Conservation (phyloP, 64 coral and sea anemone species). For the Stylophora pistillata region DNA sequence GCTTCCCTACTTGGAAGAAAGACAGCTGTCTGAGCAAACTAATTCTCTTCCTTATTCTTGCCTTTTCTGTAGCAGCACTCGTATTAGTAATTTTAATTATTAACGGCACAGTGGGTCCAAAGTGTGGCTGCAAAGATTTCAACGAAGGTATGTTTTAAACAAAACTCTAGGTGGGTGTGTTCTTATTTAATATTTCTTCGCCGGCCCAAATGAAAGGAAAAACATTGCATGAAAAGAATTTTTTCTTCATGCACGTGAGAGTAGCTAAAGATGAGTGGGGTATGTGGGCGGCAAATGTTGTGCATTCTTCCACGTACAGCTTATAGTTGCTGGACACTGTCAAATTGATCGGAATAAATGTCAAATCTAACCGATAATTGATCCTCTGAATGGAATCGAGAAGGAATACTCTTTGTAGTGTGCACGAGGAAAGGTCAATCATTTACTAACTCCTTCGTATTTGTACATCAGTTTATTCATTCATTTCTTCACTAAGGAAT, state of each 20-base stretch:
- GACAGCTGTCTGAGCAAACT: conserved; percentile 24
- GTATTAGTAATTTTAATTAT: conserved; percentile 19
- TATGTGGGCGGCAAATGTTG: not conserved
- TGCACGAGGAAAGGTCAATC: not conserved
- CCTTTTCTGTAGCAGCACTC: conserved; percentile 19
- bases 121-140: conserved; percentile 21
- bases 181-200: not conserved
- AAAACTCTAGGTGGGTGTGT: not conserved
- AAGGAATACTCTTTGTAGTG: not conserved
- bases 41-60: conserved; percentile 39
- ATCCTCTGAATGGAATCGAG: not conserved
- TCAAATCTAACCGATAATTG: not conserved
- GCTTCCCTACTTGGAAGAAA: not conserved
- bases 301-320: conserved; percentile 38
- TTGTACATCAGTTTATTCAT: not conserved
- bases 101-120: conserved; percentile 4
- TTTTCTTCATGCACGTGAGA: not conserved
- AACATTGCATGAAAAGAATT: not conserved
- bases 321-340: not conserved
- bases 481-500: conserved; percentile 31
- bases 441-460: conserved; percentile 12
- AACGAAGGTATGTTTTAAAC: conserved; percentile 2
- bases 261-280: not conserved
- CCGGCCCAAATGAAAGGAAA: not conserved
- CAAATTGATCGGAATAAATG: not conserved